Evolutionary conservation across 2,113 vertebrate genomes (phyloP), one percentile per base, ranked within the genome.

Genomic region (Pterocles burchelli): DNA sequence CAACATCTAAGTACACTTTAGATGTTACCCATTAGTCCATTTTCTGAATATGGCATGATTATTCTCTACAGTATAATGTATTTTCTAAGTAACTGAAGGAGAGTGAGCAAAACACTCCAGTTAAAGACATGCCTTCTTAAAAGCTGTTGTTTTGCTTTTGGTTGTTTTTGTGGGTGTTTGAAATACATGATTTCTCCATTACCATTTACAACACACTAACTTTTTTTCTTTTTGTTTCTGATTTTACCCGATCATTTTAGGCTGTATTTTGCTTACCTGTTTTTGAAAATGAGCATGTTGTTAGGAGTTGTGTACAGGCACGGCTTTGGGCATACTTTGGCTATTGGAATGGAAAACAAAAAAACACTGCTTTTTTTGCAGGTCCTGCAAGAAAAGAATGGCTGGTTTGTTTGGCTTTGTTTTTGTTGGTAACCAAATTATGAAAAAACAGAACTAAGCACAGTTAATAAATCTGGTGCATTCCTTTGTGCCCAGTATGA

Each of bases 391-490:
- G 83, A 66, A 76, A 57, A 88, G 84, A 92, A 93, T 43, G 66
- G 41, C 67, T 55, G 49, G 70, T 85, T 91, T 92, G 88, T 88
- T 91, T 78, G 86, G 79, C 52, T 89, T 85, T 88, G 88, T 96
- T 95, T 95, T 96, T 92, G 61, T 90, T 95, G 83, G 70, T 93
- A 90, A 93, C 88, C 55, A 73, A 90, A 83, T 94, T 96, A 84
- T 52, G 88, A 80, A 94, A 36, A 93, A 84, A 49, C 86, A 88
- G 74, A 95, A 90, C 68, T 88, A 93, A 94, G 79, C 81, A 52
- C 59, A 83, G 85, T 93, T 86, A 94, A 67, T 93, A 83, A 93
- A 85, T 92, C 78, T 91, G 62, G 72, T 91, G 75, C 72, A 28
- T 94, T 95, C 88, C 85, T 88, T 76, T 88, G 52, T 82, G 70